Evolutionary conservation across 2,888 invertebrate species (phyloP).

Genomic region (Campaea margaritaria): DNA sequence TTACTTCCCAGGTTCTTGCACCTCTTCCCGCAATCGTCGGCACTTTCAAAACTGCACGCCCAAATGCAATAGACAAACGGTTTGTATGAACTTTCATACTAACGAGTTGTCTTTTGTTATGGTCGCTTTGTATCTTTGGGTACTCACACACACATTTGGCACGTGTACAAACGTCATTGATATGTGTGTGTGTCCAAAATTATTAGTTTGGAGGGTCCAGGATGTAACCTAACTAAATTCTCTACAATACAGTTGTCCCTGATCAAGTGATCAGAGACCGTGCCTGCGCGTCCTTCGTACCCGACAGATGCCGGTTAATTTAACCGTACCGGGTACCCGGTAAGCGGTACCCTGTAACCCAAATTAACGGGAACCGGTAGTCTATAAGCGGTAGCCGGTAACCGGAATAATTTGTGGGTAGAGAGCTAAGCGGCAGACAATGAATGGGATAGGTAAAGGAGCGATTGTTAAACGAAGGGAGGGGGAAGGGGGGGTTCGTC

Average conservation of each 20-base stretch:
- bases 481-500: background rate
- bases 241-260: background rate
- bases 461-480: background rate
- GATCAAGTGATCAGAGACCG: conserved; percentile 3
- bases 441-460: conserved; percentile 12
- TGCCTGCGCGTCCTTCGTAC: background rate
- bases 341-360: conserved; percentile 3
- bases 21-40: too few species aligned
- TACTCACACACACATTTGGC: too few species aligned
- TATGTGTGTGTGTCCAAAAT: too few species aligned
- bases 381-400: background rate
- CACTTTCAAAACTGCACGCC: too few species aligned
- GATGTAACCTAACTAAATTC: background rate
- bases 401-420: conserved; percentile 18
- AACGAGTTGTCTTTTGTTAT: too few species aligned
- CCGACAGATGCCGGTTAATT: conserved; percentile 10
- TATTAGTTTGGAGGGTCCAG: too few species aligned
- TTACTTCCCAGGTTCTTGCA: too few species aligned
- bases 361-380: background rate
- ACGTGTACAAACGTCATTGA: too few species aligned
- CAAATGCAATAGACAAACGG: too few species aligned
- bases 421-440: conserved; percentile 17
- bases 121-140: too few species aligned
- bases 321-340: conserved; percentile 2
- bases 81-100: too few species aligned